These are phyloP conservation scores for Oxytorus armatus DNA, from an alignment of 2,888 invertebrate species.

Conservation along the genomic window DNA sequence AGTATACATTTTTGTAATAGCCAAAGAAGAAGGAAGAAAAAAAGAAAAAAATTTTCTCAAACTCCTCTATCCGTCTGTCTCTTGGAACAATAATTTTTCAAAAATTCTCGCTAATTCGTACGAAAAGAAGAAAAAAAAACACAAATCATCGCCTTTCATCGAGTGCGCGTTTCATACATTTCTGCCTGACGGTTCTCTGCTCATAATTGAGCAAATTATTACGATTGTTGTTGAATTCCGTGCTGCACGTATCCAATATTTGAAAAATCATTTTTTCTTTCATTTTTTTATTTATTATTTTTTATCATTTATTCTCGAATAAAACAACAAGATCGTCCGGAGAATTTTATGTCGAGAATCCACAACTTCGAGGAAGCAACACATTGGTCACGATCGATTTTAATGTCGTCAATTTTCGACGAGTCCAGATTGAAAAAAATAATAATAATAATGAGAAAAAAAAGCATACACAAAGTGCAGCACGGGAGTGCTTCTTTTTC, in stretches of 20 bases:
- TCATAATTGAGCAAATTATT: slow-evolving; percentile 23
- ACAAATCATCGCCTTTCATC: too few relatives aligned
- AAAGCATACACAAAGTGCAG: slow-evolving; percentile 59
- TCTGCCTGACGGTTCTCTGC: slow-evolving; percentile 70
- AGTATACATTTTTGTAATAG: slow-evolving; percentile 17
- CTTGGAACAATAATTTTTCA: neutral
- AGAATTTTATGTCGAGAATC: slow-evolving; percentile 38
- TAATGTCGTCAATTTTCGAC: slow-evolving; percentile 48
- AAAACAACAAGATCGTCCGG: slow-evolving; percentile 2
- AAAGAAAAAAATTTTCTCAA: neutral
- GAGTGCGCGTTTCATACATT: slow-evolving; percentile 75
- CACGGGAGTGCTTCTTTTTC: slow-evolving; percentile 59
- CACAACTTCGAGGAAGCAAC: slow-evolving; percentile 76
- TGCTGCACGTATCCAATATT: slow-evolving; percentile 55
- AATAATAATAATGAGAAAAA: slow-evolving; percentile 56
- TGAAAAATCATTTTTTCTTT: neutral
- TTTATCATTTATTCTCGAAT: neutral
- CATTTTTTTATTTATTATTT: neutral
- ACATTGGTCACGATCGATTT: slow-evolving; percentile 76
- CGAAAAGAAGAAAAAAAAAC: neutral
- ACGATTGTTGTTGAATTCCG: slow-evolving; percentile 37
- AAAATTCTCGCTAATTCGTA: slow-evolving; percentile 9
- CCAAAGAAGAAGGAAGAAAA: slow-evolving; percentile 44
- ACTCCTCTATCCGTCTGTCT: slow-evolving; percentile 13
- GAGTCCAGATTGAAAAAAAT: slow-evolving; percentile 61